Base-by-base conservation (phyloP, 2,888 invertebrate species). In the Phyllotreta cruciferae region DNA sequence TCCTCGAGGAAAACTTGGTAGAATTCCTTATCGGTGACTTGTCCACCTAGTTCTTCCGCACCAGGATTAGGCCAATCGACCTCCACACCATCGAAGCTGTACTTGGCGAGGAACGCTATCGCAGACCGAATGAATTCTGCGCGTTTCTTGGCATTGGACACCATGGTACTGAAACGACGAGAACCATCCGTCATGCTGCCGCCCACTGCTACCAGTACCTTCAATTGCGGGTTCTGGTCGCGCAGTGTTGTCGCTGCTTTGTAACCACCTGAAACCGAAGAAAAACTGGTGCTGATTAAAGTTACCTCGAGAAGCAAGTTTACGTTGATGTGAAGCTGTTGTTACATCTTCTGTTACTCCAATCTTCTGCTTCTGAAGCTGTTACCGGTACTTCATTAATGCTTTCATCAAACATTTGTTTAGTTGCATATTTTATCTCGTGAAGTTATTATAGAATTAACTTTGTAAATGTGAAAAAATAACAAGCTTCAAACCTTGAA, bases 81-180 rank as follows among this genome's bases (percentile, higher is more conserved):
- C 74, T 93, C 93, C 8, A 93, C 80, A 0, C 94, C 94, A 77
- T 94, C 93, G 74, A 94, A 93, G 61, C 87, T 86, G 70, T 90
- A 86, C 62, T 86, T 84, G 61, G 85, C 84, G 53, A 92, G 76
- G 73, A 91, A 90, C 45, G 82, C 81, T 0, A 90, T 77, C 0
- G 88, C 85, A 42, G 90, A 89, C 39, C 85, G 82, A 10, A 88
- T 86, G 74, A 91, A 90, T 69, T 83, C 83, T 52, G 83, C 81
- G 36, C 87, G 79, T 42, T 84, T 82, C 11, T 78, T 79, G 3
- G 85, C 82, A 62, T 84, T 84, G 66, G 86, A 84, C 0, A 88
- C 87, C 81, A 91, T 83, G 66, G 84, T 84, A 62, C 87, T 86
- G 73, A 88, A 88, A n/a, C 87, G 83, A 63, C 84, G 85, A 0